phyloP scores from a whole-genome alignment of 2,888 invertebrate genomes.

The Nemapogon koenigi region DNA sequence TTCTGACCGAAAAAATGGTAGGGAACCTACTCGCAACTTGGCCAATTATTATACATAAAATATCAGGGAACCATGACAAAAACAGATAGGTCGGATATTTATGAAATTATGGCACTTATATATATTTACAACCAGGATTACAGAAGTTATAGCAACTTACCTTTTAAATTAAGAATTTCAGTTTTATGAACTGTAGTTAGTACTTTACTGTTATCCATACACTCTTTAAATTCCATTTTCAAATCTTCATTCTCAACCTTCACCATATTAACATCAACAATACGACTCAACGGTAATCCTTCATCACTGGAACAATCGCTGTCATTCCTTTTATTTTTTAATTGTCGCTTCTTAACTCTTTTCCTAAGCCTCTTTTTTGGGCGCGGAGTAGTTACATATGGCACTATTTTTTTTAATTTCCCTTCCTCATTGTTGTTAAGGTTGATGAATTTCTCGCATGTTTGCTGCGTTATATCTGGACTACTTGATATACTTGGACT shows the following conservation, averaged over 20 bases:
- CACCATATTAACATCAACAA: slow-evolving; percentile 23
- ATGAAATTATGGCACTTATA: not conserved
- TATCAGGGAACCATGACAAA: too few relatives aligned
- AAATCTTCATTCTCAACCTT: slow-evolving; percentile 11
- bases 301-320: slow-evolving; percentile 51
- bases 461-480: slow-evolving; percentile 11
- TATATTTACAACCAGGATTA: not conserved
- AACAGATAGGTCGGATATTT: too few relatives aligned
- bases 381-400: slow-evolving; percentile 25
- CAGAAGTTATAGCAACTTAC: not conserved
- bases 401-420: slow-evolving; percentile 25
- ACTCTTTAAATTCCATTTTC: slow-evolving; percentile 11
- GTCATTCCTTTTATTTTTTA: slow-evolving; percentile 24
- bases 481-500: slow-evolving; percentile 44
- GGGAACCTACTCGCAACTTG: too few relatives aligned
- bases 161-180: not conserved
- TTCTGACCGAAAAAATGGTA: too few relatives aligned
- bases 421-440: slow-evolving; percentile 45
- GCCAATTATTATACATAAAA: too few relatives aligned
- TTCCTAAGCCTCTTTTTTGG: slow-evolving; percentile 46
- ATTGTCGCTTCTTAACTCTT: slow-evolving; percentile 44
- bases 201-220: not conserved
- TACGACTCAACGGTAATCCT: slow-evolving; percentile 37
- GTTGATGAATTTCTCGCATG: slow-evolving; percentile 39
- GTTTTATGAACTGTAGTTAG: not conserved